Evolutionary conservation across 2,888 invertebrate genomes (phyloP).

Genomic region (Ischnura elegans): DNA sequence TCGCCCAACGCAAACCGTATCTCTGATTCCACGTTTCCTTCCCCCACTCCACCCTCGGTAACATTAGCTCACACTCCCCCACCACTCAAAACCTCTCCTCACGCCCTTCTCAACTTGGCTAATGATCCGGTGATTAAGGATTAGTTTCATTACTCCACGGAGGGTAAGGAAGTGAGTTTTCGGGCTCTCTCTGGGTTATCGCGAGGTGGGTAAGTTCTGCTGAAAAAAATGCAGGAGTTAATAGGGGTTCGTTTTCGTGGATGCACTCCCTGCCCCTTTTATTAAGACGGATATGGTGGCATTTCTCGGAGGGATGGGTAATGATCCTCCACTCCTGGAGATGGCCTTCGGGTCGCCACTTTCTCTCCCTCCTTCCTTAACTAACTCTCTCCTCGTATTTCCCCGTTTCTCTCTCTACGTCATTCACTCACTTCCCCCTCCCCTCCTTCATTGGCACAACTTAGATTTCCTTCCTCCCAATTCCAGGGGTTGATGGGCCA

Average conservation of each 20-base stretch:
- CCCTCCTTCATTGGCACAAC: background rate
- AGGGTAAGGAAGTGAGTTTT: conserved; percentile 18
- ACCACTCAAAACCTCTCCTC: background rate
- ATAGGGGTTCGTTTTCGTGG: background rate
- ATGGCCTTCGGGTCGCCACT: too few relatives aligned
- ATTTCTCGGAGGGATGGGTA: background rate
- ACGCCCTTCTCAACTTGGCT: conserved; percentile 46
- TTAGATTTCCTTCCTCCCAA: background rate
- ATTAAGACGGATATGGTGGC: background rate
- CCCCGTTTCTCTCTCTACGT: background rate
- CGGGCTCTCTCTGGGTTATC: background rate
- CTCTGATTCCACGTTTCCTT: background rate
- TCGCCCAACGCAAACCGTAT: background rate
- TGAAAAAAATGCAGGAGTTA: background rate
- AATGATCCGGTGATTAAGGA: conserved; percentile 67
- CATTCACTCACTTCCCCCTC: background rate
- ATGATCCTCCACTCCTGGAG: background rate
- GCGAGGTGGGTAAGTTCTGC: background rate
- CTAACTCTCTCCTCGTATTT: background rate
- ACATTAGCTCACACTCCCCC: conserved; percentile 5
- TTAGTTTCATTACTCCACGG: conserved; percentile 60
- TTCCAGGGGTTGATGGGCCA: background rate
- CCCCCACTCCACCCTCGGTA: background rate
- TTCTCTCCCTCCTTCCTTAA: background rate
- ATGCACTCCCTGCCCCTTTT: too few relatives aligned